phyloP scores from a whole-genome alignment of 1,140 invertebrate genomes.

The Solenopsis invicta region DNA sequence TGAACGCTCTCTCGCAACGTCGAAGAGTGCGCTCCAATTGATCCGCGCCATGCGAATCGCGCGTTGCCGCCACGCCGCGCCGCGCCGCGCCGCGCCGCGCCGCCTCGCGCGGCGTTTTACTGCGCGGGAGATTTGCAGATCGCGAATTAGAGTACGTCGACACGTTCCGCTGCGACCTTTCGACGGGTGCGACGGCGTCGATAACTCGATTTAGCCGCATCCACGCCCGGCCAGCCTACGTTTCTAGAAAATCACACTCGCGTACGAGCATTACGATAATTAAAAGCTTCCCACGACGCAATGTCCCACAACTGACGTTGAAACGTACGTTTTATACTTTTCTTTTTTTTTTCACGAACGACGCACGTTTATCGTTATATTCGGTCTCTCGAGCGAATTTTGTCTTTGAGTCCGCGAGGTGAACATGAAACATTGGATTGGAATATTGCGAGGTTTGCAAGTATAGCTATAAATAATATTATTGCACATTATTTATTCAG shows the following conservation, averaged over 20 bases:
- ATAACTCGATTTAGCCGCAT: constrained; percentile 68
- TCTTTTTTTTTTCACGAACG: background rate
- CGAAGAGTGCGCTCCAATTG: constrained; percentile 66
- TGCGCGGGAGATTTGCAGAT: constrained; percentile 26
- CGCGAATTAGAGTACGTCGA: constrained; percentile 54
- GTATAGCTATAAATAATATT: constrained; percentile 38
- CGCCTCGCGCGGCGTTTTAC: constrained; percentile 50
- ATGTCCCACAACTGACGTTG: background rate
- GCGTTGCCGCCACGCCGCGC: background rate
- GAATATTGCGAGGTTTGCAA: background rate
- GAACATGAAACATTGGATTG: background rate
- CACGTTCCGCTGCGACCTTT: constrained; percentile 42
- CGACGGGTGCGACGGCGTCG: constrained; percentile 40
- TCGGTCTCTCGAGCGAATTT: background rate
- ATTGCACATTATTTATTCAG: constrained; percentile 38
- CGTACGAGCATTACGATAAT: constrained; percentile 66
- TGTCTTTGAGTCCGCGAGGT: background rate
- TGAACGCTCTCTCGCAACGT: constrained; percentile 41
- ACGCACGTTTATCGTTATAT: background rate
- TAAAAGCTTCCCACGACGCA: background rate
- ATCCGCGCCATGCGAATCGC: constrained; percentile 44
- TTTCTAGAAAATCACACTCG: constrained; percentile 30
- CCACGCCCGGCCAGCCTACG: background rate
- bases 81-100: background rate
- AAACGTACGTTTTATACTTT: background rate